Base-by-base conservation (phyloP, 2,888 invertebrate genomes). In the Hemaris fuciformis region DNA sequence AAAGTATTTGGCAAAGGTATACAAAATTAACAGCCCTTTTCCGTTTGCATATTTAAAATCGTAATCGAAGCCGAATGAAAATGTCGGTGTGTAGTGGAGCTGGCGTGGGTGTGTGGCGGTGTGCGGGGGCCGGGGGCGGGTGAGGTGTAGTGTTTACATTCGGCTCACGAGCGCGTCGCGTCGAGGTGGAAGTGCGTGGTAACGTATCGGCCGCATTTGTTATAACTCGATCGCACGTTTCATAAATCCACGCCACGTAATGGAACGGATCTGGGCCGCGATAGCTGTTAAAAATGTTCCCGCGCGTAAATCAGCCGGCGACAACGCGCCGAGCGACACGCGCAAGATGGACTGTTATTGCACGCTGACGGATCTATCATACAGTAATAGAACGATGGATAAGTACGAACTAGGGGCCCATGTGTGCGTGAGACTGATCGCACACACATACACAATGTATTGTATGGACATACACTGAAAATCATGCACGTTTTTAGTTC, bases 131-230 rank as follows among this genome's bases (percentile, higher is more conserved):
- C 8, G 48, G 23, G 15, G 1, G 3, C 1, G 5, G 43, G 8
- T 20, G 20, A 10, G 43, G 1, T 15, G 7, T 27, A 6, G 15
- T 31, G 31, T 53, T 53, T 31, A 53, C 53, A 31, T 53, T 53
- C 53, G 18, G 10, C 53, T 53, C 53, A 53, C 53, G 53, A 53
- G 53, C 31, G 31, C 18, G 7, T 31, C 43, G 22, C 43, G 22
- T 4, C 22, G 10, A 20, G 38, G 3, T 10, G 22, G 45, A n/a
- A 13, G 27, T 45, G 59, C 64, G 62, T 61, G 43, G 23, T 67
- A 67, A 67, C 66, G 58, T 62, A 69, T 67, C 59, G 61, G 43
- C 46, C 34, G 64, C 69, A 65, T 69, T 66, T 64, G 65, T 67
- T 66, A 62, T 46, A 27, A 46, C 34, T 48, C 34, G 59, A 59